Evolutionary conservation across 2,797 vertebrate species (phyloP).

Genomic region (Graptemys geographica): DNA sequence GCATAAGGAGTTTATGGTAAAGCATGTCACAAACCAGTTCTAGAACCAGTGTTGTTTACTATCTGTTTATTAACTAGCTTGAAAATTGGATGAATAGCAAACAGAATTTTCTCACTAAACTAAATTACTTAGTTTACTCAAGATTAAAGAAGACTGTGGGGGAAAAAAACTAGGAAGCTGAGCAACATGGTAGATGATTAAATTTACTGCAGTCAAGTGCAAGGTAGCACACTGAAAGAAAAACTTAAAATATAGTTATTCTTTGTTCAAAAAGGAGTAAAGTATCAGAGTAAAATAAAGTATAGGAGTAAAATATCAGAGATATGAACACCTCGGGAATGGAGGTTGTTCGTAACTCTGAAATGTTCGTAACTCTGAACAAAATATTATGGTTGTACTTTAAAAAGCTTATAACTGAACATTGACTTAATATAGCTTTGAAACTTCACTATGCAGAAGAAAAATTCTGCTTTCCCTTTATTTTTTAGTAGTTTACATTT

Average conservation of each 20-base stretch:
- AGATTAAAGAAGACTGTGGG: background rate
- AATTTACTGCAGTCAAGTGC: background rate
- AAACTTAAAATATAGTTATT: background rate
- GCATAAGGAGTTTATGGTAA: background rate
- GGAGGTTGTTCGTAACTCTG: too few relatives aligned
- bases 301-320: too few relatives aligned
- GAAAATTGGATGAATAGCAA: background rate
- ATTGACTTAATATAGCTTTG: too few relatives aligned
- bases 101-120: background rate
- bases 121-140: background rate
- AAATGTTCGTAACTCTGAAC: too few relatives aligned
- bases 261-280: background rate
- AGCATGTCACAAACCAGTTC: background rate
- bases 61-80: background rate
- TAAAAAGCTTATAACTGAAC: too few relatives aligned
- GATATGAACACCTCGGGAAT: too few relatives aligned
- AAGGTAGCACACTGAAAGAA: background rate
- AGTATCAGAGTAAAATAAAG: background rate
- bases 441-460: too few relatives aligned
- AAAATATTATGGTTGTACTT: too few relatives aligned
- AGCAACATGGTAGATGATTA: background rate
- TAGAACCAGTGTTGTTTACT: background rate
- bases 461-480: too few relatives aligned
- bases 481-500: too few relatives aligned
- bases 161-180: accelerated